Evolutionary conservation across 2,888 invertebrate genomes (phyloP), one percentile per base, ranked within the genome.

Genomic region (Blastobasis adustella): DNA sequence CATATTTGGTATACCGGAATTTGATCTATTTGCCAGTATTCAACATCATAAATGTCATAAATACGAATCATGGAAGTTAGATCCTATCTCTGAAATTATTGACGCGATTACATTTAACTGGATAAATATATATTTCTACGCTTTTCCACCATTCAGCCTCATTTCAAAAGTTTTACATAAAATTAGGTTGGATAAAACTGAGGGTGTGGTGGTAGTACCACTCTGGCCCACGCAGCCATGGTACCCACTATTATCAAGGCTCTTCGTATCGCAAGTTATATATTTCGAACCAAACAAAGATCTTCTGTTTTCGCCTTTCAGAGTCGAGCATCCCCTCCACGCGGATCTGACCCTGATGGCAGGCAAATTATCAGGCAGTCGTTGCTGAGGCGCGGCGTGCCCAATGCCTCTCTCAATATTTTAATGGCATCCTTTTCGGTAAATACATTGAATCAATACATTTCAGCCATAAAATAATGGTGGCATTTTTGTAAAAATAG

Each of bases 21-120:
- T n/a, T n/a, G n/a, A n/a, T n/a, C n/a, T n/a, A n/a, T n/a, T n/a
- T n/a, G n/a, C n/a, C n/a, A n/a, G n/a, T n/a, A n/a, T n/a, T n/a
- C n/a, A n/a, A n/a, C n/a, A n/a, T n/a, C n/a, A n/a, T n/a, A n/a
- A n/a, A n/a, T n/a, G n/a, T n/a, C n/a, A n/a, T n/a, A n/a, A n/a
- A n/a, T n/a, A n/a, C n/a, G n/a, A n/a, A n/a, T n/a, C n/a, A n/a
- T n/a, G n/a, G n/a, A n/a, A n/a, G n/a, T n/a, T n/a, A n/a, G n/a
- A n/a, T n/a, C n/a, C n/a, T n/a, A n/a, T n/a, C n/a, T n/a, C n/a
- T n/a, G n/a, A n/a, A n/a, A n/a, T n/a, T n/a, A n/a, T n/a, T n/a
- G n/a, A 59, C 10, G 56, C 57, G 0, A 58, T 58, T 45, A 61
- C 59, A 5, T 6, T 61, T 39, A 40, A 50, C 39, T 61, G 59